A percentile compares a stretch with the other conserved stretches of the same genome.
phyloP scores from a whole-genome alignment of 2,888 invertebrate species.

The Parapristionchus giblindavisi region DNA sequence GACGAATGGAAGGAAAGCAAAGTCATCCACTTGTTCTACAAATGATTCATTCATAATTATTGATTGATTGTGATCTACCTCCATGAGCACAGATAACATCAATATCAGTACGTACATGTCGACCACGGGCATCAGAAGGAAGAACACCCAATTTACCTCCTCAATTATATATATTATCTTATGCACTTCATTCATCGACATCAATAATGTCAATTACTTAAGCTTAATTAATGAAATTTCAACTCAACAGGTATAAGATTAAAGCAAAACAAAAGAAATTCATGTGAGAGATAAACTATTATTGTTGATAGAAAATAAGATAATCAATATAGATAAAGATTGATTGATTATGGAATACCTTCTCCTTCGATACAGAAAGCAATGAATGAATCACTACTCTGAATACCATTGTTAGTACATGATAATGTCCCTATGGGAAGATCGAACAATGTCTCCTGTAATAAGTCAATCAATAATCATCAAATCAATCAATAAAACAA shows the following conservation, averaged over 20 bases:
- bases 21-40: constrained; percentile 89
- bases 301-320: no score
- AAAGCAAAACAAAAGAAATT: no score
- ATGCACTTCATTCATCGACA: no score
- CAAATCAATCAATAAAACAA: constrained; percentile 3
- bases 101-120: constrained; percentile 80
- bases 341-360: no score
- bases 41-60: constrained; percentile 67
- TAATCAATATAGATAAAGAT: no score
- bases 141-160: constrained; percentile 89
- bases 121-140: constrained; percentile 86
- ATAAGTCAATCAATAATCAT: constrained; percentile 24
- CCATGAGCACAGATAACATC: constrained; percentile 71
- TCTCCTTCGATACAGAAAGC: constrained; percentile 94
- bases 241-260: no score
- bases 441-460: constrained; percentile 80
- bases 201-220: no score
- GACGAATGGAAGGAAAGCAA: constrained; percentile 94
- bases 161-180: constrained; percentile 63
- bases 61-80: constrained; percentile 57
- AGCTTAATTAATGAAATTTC: no score
- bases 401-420: constrained; percentile 92
- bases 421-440: constrained; percentile 90
- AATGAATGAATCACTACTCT: constrained; percentile 90
- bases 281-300: no score